Evolutionary conservation across 2,113 vertebrate genomes (phyloP).

Genomic region (Delphinus delphis): DNA sequence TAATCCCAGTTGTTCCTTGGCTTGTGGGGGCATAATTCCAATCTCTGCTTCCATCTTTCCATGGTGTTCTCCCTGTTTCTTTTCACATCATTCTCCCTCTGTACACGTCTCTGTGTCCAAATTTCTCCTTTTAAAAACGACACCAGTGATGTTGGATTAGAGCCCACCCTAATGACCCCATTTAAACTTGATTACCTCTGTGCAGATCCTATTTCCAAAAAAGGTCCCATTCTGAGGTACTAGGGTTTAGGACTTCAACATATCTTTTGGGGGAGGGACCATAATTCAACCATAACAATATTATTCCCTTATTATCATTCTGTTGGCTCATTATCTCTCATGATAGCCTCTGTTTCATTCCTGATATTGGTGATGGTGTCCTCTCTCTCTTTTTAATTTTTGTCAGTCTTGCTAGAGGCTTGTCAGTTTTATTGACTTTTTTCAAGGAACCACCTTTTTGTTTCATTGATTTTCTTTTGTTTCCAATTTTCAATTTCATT

Average conservation of each 20-base stretch:
- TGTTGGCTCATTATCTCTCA: neutral
- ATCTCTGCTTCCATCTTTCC: neutral
- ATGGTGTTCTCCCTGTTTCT: neutral
- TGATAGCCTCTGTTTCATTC: neutral
- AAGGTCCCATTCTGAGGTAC: neutral
- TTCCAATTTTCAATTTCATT: neutral
- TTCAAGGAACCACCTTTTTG: no score
- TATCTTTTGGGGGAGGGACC: no score
- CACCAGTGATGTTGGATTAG: neutral
- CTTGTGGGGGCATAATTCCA: neutral
- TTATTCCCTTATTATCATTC: no score
- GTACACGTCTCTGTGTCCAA: neutral
- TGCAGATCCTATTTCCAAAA: neutral
- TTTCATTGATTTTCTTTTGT: no score
- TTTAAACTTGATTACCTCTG: no score
- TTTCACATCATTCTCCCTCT: neutral
- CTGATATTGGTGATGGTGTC: neutral
- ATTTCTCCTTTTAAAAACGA: conserved; percentile 7
- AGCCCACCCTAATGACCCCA: neutral
- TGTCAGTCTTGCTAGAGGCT: no score
- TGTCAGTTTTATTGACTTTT: no score
- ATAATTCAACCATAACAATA: no score
- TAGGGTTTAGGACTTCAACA: neutral
- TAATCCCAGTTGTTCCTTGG: neutral
- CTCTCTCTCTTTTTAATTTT: neutral